phyloP scores from a whole-genome alignment of 2,888 invertebrate genomes.

The Orthosia gothica region DNA sequence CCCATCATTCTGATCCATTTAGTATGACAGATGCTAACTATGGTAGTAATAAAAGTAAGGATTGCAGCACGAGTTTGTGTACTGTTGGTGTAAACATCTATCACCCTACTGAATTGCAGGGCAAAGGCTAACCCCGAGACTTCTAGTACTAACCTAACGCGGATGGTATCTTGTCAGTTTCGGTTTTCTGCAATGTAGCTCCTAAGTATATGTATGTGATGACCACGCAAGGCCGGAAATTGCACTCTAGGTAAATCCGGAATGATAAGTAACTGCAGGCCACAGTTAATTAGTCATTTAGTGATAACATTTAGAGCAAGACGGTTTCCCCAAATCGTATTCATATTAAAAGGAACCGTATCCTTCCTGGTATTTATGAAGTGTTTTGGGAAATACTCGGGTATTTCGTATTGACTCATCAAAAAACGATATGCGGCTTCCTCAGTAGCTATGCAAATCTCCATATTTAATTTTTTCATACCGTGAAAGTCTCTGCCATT shows the following conservation, averaged over 20 bases:
- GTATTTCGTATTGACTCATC: not conserved
- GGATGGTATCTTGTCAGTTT: not conserved
- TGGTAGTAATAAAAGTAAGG: not conserved
- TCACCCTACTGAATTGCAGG: not conserved
- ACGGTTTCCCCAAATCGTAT: not conserved
- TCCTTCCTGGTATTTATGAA: not conserved
- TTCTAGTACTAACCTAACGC: not conserved
- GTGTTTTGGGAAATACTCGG: not conserved
- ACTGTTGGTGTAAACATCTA: not conserved
- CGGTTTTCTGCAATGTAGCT: not conserved
- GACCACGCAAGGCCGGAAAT: not conserved
- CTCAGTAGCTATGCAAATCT: too few species aligned
- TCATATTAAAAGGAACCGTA: not conserved
- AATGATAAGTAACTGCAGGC: constrained; percentile 7
- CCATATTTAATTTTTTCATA: not conserved
- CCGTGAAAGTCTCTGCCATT: not conserved
- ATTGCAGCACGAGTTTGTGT: not conserved
- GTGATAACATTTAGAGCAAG: not conserved
- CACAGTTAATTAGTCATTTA: constrained; percentile 11
- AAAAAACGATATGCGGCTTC: too few species aligned
- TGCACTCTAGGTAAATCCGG: not conserved
- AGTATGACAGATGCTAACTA: too few species aligned
- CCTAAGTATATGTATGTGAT: not conserved
- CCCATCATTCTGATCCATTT: too few species aligned
- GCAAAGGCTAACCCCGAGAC: not conserved